These are phyloP conservation scores for Leptopilina myrica DNA, from an alignment of 2,888 invertebrate genomes.

Conservation along the genomic window DNA sequence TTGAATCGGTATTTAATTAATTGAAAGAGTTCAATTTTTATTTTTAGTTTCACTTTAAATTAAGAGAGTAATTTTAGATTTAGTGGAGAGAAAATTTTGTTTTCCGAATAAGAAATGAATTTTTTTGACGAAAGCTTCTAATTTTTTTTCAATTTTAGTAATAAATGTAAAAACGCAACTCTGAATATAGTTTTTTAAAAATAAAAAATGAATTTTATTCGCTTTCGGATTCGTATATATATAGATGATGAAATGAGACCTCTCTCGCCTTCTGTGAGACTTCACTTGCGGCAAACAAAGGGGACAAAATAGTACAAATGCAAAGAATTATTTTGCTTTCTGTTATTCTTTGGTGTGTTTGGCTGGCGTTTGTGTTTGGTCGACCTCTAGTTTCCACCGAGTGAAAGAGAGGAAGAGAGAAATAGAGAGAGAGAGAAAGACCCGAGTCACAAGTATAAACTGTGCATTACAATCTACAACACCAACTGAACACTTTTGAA, in stretches of 20 bases:
- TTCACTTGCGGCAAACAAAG: conserved; percentile 33
- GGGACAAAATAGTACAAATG: conserved; percentile 16
- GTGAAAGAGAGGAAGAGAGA: too few relatives aligned
- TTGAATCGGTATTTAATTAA: too few relatives aligned
- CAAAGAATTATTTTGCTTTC: conserved; percentile 36
- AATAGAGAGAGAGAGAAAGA: neutral
- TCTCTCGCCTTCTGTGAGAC: conserved; percentile 29
- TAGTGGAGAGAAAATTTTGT: too few relatives aligned
- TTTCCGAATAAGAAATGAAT: too few relatives aligned
- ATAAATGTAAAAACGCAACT: neutral
- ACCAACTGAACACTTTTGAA: conserved; percentile 5
- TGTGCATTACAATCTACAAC: conserved; percentile 16
- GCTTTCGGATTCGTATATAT: neutral
- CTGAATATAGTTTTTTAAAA: neutral
- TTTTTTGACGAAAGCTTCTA: too few relatives aligned
- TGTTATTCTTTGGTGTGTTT: conserved; percentile 29
- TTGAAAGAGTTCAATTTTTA: too few relatives aligned
- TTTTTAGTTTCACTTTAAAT: too few relatives aligned
- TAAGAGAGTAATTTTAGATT: too few relatives aligned
- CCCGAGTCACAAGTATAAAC: conserved; percentile 17
- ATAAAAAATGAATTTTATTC: neutral
- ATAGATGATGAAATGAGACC: conserved; percentile 27
- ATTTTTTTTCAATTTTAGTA: neutral
- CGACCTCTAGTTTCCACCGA: conserved; percentile 4
- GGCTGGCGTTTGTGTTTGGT: conserved; percentile 14